Evolutionary conservation across 2,113 vertebrate species (phyloP).

Genomic region (Pachyramphus minor): DNA sequence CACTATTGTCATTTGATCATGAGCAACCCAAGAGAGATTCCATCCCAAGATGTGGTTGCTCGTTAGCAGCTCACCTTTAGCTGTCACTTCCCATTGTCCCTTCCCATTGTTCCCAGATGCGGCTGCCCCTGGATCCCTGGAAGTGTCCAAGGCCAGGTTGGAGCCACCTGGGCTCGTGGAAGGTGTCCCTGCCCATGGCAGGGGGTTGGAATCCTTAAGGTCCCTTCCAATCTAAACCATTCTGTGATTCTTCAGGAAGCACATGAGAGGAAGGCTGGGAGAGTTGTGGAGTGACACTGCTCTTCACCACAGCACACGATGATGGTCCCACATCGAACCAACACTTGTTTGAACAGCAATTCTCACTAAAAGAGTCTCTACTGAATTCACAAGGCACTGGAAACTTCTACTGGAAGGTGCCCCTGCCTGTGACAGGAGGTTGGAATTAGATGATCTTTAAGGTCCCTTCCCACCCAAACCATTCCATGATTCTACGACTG

Average conservation of each 20-base stretch:
- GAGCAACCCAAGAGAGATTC: neutral
- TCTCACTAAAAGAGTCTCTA: neutral
- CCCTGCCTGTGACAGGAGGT: neutral
- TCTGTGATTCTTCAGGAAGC: neutral
- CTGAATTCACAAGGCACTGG: neutral
- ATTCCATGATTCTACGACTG: fast-evolving
- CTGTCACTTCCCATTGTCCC: neutral
- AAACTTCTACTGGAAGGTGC: neutral
- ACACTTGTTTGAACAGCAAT: neutral
- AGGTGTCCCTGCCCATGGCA: neutral
- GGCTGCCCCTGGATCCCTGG: neutral
- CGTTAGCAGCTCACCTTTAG: neutral
- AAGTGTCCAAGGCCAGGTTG: neutral
- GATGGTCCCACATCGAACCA: fast-evolving
- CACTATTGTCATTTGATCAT: neutral
- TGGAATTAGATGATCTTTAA: neutral
- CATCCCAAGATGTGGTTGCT: neutral
- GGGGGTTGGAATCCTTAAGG: neutral
- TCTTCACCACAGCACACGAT: fast-evolving
- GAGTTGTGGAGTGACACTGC: fast-evolving
- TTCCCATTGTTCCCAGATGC: neutral
- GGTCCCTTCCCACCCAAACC: neutral
- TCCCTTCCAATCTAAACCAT: neutral
- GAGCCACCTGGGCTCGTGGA: neutral
- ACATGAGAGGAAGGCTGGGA: fast-evolving